Base-by-base conservation (phyloP, 2,113 vertebrate species). In the Anarhynchus alexandrinus region DNA sequence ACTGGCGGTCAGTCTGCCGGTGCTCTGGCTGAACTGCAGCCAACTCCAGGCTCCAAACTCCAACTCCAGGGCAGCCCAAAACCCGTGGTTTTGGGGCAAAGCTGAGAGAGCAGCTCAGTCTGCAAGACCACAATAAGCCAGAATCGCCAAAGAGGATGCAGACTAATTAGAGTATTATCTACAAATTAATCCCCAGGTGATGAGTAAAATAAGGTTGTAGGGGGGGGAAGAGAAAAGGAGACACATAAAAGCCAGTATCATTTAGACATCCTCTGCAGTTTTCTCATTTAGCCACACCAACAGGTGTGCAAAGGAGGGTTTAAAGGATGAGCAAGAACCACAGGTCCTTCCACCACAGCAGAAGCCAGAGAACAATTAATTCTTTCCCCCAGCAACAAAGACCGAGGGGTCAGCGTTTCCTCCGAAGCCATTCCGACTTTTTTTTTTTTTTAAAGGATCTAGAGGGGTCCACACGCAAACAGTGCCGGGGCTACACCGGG, bases 171-270 rank as follows among this genome's bases (percentile, higher is more conserved):
- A 36, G 38, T 6, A 27, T 40, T 12, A 57, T 8, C 18, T 19
- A 3, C 18, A 43, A 12, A 18, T 14, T 11, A 25, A 58, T 22
- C 2, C 12, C 5, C 38, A 21, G 45, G 20, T 6, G 42, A 77
- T 3, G 27, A 54, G 30, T 11, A 57, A 79, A 52, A 8, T 11
- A 14, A 38, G 15, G 6, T 17, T 34, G 18, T 55, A 22, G 6
- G 2, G 15, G 23, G 29, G 3, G 12, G 54, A 6, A 32, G 11
- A 40, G 14, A 42, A 27, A 26, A 82, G 32, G 45, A 86, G 30
- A 65, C 10, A 22, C 4, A 2, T 0, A 32, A 23, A 76, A 55
- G 13, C 5, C 2, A 1, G 6, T 0, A 42, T 23, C 15, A 7
- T 20, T 82, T 17, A 18, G 49, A 14, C 2, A 2, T 5, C 11